A percentile compares a stretch with the other conserved stretches of the same genome.
These are phyloP conservation scores for Poecilia latipinna DNA, from an alignment of 2,113 vertebrate genomes.

Conservation along the genomic window DNA sequence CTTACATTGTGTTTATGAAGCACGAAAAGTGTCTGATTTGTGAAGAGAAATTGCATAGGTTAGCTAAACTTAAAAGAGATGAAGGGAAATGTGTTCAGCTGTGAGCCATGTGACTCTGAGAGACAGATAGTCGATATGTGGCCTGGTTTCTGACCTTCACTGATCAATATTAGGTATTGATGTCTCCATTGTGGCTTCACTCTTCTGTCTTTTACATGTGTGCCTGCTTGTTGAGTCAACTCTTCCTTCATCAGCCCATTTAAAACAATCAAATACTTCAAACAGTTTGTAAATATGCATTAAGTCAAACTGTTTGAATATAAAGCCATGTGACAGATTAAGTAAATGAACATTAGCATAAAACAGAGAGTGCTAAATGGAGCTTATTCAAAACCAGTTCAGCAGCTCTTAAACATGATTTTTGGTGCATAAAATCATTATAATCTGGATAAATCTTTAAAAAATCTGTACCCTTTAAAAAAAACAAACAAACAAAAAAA, in stretches of 20 bases:
- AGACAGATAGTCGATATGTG: slow-evolving; percentile 38
- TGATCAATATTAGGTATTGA: slow-evolving; percentile 70
- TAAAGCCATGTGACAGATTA: neutral
- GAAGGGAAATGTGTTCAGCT: slow-evolving; percentile 14
- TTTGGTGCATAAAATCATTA: slow-evolving; percentile 65
- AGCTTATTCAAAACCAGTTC: slow-evolving; percentile 53
- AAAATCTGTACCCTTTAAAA: no score
- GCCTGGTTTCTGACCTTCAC: slow-evolving; percentile 62
- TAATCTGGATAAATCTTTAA: slow-evolving; percentile 59
- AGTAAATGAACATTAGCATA: neutral
- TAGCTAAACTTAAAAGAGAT: slow-evolving; percentile 7
- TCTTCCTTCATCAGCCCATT: neutral
- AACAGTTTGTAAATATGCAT: neutral
- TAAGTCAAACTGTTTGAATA: slow-evolving; percentile 1
- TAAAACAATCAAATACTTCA: neutral
- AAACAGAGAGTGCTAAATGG: slow-evolving; percentile 7
- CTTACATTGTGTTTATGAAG: neutral
- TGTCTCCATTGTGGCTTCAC: slow-evolving; percentile 28
- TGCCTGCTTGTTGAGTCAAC: slow-evolving; percentile 5
- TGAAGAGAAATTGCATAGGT: slow-evolving; percentile 4
- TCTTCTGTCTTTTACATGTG: slow-evolving; percentile 28
- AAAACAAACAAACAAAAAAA: no score
- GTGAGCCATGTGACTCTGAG: slow-evolving; percentile 19
- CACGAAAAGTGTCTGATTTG: neutral
- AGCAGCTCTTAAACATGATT: slow-evolving; percentile 70